Evolutionary conservation across 2,113 vertebrate genomes (phyloP), one percentile per base, ranked within the genome.

Genomic region (Nibea albiflora): DNA sequence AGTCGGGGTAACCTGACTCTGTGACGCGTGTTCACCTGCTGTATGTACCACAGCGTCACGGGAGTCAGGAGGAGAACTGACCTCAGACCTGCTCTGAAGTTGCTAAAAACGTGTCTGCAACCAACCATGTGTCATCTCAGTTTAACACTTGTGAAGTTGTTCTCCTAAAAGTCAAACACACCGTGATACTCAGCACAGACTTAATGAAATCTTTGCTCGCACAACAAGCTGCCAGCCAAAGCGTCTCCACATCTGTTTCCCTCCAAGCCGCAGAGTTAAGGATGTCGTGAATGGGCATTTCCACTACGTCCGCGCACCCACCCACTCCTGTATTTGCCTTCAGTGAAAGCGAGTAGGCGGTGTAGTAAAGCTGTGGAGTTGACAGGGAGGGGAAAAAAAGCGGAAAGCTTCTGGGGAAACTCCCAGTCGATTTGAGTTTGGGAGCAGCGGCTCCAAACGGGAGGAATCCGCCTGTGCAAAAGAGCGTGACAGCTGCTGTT

Each of bases 381-480:
- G 72, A 63, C 72, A 57, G 53, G 53, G 17, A 57, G 2, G 53
- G 62, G 2, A 14, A 49, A 28, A 28, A 65, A 54, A 35, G 35
- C 35, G 28, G 60, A 77, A 53, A 54, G 65, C 87, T 85, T 76
- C 62, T 78, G 90, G 86, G 35, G 92, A 89, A 93, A 91, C 88
- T 90, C 92, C 90, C 91, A 83, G 61, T 31, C 69, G 73, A 67
- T n/a, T 39, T 71, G 49, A 79, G 71, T 76, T 86, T 82, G 60
- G 64, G 57, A 73, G 72, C 71, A 83, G 88, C 83, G 86, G 39
- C 90, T 85, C 84, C 90, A 71, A 66, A 85, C 20, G 90, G 86
- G 73, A 86, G 92, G 86, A 93, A 92, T 92, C 58, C 62, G 84
- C 52, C 71, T 35, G 39, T 85, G 79, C 81, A 76, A 1, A 44